Conservation (phyloP, 2,113 vertebrate genomes). For the Brachionichthys hirsutus region DNA sequence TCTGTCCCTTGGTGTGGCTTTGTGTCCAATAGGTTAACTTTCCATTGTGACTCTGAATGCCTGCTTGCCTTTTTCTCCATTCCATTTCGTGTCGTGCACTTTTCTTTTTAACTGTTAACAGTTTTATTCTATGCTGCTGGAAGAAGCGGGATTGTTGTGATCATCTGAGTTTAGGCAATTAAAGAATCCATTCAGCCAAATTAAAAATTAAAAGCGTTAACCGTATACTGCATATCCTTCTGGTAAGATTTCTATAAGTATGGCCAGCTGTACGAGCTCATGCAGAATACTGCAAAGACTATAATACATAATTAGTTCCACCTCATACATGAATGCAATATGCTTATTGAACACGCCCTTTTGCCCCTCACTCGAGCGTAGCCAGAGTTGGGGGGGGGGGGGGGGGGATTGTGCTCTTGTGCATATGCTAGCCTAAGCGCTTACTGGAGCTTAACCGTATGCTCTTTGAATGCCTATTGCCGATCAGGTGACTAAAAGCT, state of each 20-base stretch:
- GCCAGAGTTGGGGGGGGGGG: too few relatives aligned
- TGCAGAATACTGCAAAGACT: not conserved
- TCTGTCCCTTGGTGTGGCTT: constrained; percentile 53
- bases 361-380: constrained; percentile 16
- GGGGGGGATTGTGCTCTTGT: constrained; percentile 12
- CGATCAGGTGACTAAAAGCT: too few relatives aligned
- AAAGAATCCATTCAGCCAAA: too few relatives aligned
- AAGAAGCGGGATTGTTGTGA: too few relatives aligned
- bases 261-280: too few relatives aligned
- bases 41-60: constrained; percentile 51
- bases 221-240: too few relatives aligned
- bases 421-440: constrained; percentile 40
- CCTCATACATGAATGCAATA: constrained; percentile 23
- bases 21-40: constrained; percentile 47
- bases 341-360: constrained; percentile 8
- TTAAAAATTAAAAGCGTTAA: too few relatives aligned
- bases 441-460: constrained; percentile 42
- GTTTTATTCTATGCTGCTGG: not conserved
- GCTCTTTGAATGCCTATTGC: constrained; percentile 29
- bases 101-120: constrained; percentile 14
- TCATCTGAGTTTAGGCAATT: too few relatives aligned
- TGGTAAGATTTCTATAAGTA: too few relatives aligned
- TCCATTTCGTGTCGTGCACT: constrained; percentile 8
- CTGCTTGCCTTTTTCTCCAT: constrained; percentile 15
- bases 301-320: constrained; percentile 3